Evolutionary conservation across 2,888 invertebrate species (phyloP).

Genomic region (Troides aeacus): DNA sequence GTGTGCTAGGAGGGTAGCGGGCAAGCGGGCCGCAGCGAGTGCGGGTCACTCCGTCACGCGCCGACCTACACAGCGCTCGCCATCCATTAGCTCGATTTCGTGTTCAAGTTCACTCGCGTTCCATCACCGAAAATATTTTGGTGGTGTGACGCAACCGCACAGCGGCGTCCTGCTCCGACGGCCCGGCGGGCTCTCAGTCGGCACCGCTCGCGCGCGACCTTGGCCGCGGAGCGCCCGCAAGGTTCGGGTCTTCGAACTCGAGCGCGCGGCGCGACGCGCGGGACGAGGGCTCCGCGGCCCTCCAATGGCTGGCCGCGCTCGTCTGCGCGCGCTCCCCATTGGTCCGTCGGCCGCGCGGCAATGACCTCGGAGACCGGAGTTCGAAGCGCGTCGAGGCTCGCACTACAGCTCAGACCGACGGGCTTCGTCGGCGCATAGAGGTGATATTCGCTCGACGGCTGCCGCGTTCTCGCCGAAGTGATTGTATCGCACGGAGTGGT

Average conservation of each 20-base stretch:
- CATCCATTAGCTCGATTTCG: slow-evolving; percentile 74
- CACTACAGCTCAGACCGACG: slow-evolving; percentile 74
- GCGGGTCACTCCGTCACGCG: slow-evolving; percentile 72
- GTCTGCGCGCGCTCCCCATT: slow-evolving; percentile 74
- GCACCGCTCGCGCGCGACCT: slow-evolving; percentile 82
- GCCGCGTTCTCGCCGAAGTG: slow-evolving; percentile 60
- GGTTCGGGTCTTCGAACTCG: slow-evolving; percentile 90
- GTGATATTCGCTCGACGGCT: slow-evolving; percentile 71
- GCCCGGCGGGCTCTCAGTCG: slow-evolving; percentile 59
- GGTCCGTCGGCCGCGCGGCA: slow-evolving; percentile 82
- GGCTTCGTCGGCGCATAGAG: slow-evolving; percentile 73
- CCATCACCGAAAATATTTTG: slow-evolving; percentile 80
- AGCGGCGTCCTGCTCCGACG: slow-evolving; percentile 68
- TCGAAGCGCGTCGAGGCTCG: slow-evolving; percentile 88
- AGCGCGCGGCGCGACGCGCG: slow-evolving; percentile 59
- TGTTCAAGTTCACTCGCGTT: slow-evolving; percentile 79
- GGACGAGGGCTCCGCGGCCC: slow-evolving; percentile 64
- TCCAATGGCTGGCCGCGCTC: slow-evolving; percentile 71
- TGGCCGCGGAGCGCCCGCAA: slow-evolving; percentile 93
- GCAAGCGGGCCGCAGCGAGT: slow-evolving; percentile 52
- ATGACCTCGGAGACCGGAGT: slow-evolving; percentile 91
- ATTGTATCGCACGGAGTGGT: slow-evolving; percentile 76
- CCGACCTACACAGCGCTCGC: slow-evolving; percentile 67
- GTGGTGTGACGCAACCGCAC: slow-evolving; percentile 76
- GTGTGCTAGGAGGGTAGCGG: slow-evolving; percentile 49